Evolutionary conservation across 2,888 invertebrate genomes (phyloP), one percentile per base, ranked within the genome.

Genomic region (Drosophila nigricruria): DNA sequence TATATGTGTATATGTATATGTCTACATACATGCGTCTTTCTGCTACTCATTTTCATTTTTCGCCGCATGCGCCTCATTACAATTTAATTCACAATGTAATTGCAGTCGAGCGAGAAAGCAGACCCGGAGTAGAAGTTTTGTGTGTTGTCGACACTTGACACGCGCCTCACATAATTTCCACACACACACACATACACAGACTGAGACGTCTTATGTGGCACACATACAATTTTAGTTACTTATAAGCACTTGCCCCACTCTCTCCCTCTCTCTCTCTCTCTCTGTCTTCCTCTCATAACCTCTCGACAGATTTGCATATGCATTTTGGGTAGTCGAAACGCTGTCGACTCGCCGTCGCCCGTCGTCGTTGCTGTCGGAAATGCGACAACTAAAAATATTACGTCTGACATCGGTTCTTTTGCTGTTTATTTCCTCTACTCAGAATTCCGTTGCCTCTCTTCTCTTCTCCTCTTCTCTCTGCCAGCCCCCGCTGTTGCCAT

Each of bases 21-120:
- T 16, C 3, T 5, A 16, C 18, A 20, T 20, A 30, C 30, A 23
- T 64, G 18, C 3, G 14, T 42, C 18, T 32, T 23, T 59, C 56
- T 50, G 62, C 68, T 47, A 45, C 82, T 73, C 74, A 84, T 87
- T 76, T 89, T 81, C 83, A 83, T 70, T 82, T 88, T 85, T 69
- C 59, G 73, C 82, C 80, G 77, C 87, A 87, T 89, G 88, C 81
- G 86, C 86, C 89, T 90, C 90, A 89, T 90, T 90, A 90, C 82
- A 89, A 89, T 90, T 90, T 88, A 81, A 89, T 90, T 89, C 90
- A 88, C 84, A 89, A 86, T 88, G 90, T 89, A 89, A 89, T 89
- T 89, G 84, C 79, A 88, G 79, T 65, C 63, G 72, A 40, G 18
- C 36, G 18, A 40, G 56, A 23, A 36, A 25, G 57, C 23, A 57